These are phyloP conservation scores for Phenganax marumi DNA, from an alignment of 92 coral and sea anemone genomes.

Conservation along the genomic window DNA sequence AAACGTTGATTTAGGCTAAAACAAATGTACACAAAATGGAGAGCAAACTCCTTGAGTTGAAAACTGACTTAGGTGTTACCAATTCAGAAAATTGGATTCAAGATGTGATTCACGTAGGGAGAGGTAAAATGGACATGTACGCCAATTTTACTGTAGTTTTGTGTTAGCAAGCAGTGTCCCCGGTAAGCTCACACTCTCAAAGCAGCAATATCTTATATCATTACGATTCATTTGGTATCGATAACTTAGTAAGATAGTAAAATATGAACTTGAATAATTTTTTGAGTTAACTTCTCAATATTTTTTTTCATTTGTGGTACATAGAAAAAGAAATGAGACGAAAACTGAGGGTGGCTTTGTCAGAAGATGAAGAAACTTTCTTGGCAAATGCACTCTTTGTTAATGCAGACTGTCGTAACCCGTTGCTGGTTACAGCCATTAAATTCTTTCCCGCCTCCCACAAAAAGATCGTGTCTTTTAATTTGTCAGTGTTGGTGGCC, in stretches of 20 bases:
- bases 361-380: conserved; percentile 38
- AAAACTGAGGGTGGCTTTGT: conserved; percentile 12
- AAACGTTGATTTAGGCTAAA: conserved; percentile 6
- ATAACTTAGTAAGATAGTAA: not conserved
- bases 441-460: conserved; percentile 11
- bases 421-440: conserved; percentile 13
- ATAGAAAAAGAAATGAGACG: conserved; percentile 44
- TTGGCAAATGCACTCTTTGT: conserved; percentile 1
- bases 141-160: not conserved
- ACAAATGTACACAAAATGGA: not conserved
- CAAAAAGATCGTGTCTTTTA: conserved; percentile 16
- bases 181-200: not conserved
- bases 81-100: not conserved
- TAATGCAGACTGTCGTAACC: conserved; percentile 13
- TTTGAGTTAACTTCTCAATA: not conserved
- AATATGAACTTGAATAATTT: not conserved
- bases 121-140: not conserved
- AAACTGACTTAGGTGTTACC: conserved; percentile 3
- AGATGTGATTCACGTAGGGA: conserved; percentile 10
- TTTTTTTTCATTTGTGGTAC: not conserved
- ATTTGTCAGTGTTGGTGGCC: not conserved
- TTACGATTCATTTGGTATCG: not conserved
- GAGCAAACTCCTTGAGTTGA: not conserved
- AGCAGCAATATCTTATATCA: not conserved
- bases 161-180: not conserved